phyloP scores from a whole-genome alignment of 2,113 vertebrate species.

The Eretmochelys imbricata region DNA sequence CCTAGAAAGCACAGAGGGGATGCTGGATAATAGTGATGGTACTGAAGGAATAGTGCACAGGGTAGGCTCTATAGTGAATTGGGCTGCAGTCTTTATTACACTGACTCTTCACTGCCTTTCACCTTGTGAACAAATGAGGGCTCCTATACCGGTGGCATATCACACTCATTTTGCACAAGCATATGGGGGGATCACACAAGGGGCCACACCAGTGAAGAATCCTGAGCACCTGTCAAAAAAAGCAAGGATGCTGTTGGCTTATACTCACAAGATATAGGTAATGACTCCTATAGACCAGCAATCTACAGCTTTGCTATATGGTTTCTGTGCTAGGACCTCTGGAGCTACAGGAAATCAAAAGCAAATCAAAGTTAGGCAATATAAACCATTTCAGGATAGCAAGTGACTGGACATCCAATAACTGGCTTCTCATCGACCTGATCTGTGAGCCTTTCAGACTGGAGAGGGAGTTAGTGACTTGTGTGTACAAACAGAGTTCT shows the following conservation, averaged over 20 bases:
- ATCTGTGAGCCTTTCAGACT: background rate
- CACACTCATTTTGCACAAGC: accelerated
- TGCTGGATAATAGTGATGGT: background rate
- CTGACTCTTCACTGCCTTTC: background rate
- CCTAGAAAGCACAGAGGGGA: constrained; percentile 18
- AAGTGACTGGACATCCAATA: accelerated
- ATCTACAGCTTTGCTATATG: constrained; percentile 95
- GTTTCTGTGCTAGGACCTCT: constrained; percentile 92
- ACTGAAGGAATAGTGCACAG: background rate
- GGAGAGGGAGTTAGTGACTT: background rate
- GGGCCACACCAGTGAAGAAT: accelerated
- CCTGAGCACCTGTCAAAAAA: background rate
- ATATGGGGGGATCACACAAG: background rate
- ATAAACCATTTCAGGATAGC: background rate
- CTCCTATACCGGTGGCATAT: no score
- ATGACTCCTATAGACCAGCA: constrained; percentile 99
- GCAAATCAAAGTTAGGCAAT: background rate
- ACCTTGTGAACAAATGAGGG: background rate
- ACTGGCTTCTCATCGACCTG: accelerated
- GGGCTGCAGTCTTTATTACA: accelerated
- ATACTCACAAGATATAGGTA: constrained; percentile 94
- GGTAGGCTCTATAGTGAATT: constrained; percentile 11
- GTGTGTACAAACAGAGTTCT: accelerated
- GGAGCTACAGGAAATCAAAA: constrained; percentile 82
- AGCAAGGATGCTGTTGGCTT: background rate